These are phyloP conservation scores for Spheniscus mendiculus DNA, from an alignment of 2,113 vertebrate species.

Conservation along the genomic window DNA sequence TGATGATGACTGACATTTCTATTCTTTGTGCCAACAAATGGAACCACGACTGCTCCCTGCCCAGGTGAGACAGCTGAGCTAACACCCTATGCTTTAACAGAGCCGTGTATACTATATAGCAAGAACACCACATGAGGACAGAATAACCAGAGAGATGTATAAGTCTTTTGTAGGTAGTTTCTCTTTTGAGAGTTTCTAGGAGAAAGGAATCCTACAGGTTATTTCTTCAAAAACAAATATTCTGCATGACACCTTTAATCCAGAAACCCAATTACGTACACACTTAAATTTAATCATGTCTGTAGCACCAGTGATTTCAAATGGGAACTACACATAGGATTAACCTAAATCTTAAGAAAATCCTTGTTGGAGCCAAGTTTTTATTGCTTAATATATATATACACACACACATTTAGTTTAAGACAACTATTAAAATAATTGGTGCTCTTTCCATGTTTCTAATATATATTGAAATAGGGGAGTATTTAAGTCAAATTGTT, in stretches of 20 bases:
- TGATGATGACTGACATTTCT: not conserved
- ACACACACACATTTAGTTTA: not conserved
- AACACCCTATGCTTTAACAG: not conserved
- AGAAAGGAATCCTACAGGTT: not conserved
- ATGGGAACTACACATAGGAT: not conserved
- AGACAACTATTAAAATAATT: slow-evolving; percentile 10
- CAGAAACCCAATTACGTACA: not conserved
- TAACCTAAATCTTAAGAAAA: not conserved
- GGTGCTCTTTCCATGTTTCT: not conserved
- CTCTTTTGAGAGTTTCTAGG: not conserved
- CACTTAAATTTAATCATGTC: not conserved
- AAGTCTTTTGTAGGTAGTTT: not conserved
- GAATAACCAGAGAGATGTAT: not conserved
- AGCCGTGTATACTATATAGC: not conserved
- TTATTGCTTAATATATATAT: not conserved
- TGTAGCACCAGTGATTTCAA: not conserved
- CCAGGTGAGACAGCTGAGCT: not conserved
- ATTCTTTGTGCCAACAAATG: not conserved
- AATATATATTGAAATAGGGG: slow-evolving; percentile 10
- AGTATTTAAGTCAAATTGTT: not conserved
- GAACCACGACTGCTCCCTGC: not conserved
- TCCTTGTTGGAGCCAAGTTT: not conserved
- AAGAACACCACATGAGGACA: not conserved
- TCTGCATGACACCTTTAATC: not conserved
- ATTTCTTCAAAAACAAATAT: not conserved